These are phyloP conservation scores for Mnemiopsis leidyi DNA, from an alignment of 37 sponge, comb jelly and placozoan species.

Conservation along the genomic window DNA sequence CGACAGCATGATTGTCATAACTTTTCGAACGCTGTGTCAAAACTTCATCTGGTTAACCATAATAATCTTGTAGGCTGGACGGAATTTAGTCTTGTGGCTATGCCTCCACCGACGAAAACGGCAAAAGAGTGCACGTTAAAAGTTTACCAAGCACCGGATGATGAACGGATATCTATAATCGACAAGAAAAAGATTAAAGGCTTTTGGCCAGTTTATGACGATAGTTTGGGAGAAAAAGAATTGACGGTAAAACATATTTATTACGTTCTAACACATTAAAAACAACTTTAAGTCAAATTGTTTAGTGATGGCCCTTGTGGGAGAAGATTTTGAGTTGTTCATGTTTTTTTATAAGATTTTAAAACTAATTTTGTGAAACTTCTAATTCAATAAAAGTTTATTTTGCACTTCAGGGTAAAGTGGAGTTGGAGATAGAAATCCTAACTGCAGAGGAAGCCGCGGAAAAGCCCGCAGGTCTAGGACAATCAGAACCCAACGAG, in stretches of 20 bases:
- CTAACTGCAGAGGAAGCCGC: constrained; percentile 31
- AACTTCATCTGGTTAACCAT: too few species aligned
- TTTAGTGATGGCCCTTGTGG: too few species aligned
- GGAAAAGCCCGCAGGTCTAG: constrained; percentile 43
- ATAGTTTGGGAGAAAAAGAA: constrained; percentile 13
- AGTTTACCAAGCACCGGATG: neutral
- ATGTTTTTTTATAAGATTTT: too few species aligned
- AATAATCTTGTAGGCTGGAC: constrained; percentile 23
- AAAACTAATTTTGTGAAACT: too few species aligned
- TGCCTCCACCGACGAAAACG: constrained; percentile 20
- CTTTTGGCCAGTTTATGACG: constrained; percentile 48
- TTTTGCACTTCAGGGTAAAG: constrained; percentile 37
- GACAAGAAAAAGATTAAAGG: constrained; percentile 43
- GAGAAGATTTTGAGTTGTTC: too few species aligned
- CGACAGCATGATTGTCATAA: too few species aligned
- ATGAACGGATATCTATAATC: neutral
- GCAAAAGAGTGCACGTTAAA: neutral
- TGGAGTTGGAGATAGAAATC: constrained; percentile 56
- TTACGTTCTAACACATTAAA: too few species aligned
- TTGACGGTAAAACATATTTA: constrained; percentile 47
- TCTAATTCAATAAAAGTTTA: too few species aligned
- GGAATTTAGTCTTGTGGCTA: neutral
- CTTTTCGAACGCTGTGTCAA: too few species aligned
- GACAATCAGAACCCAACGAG: neutral
- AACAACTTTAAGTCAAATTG: too few species aligned